Conservation (phyloP, 2,888 invertebrate species). For the Epiperipatus broadwayi region DNA sequence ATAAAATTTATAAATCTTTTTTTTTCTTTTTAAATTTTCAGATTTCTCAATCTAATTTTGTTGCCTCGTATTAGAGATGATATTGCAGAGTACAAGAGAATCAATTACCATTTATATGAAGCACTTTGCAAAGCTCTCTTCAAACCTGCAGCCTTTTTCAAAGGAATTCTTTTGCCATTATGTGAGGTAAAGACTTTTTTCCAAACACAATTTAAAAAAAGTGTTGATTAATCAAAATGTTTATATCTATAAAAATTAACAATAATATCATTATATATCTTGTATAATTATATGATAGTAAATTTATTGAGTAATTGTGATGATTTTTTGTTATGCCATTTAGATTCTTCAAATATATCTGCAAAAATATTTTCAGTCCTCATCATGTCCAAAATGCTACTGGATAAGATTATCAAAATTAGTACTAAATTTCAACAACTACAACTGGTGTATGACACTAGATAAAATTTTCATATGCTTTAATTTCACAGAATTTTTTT, state of each 20-base stretch:
- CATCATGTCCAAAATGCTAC: too few species aligned
- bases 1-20: too few species aligned
- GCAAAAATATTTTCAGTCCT: too few species aligned
- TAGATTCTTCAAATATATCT: too few species aligned
- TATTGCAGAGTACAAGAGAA: constrained; percentile 73
- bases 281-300: constrained; percentile 4
- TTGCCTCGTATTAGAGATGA: constrained; percentile 79
- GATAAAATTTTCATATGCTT: too few species aligned
- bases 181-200: constrained; percentile 41
- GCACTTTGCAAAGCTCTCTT: constrained; percentile 77
- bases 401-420: too few species aligned
- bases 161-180: constrained; percentile 48
- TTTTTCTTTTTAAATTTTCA: constrained; percentile 17
- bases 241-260: background rate
- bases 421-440: too few species aligned
- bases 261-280: too few species aligned
- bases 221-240: background rate
- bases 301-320: background rate
- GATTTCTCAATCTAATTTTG: constrained; percentile 74
- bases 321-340: too few species aligned
- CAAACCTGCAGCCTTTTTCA: constrained; percentile 96
- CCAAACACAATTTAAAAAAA: too few species aligned
- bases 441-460: too few species aligned
- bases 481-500: too few species aligned
- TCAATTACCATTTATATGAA: constrained; percentile 91